Conservation (phyloP, 2,888 invertebrate species). For the Campoplex capitator region DNA sequence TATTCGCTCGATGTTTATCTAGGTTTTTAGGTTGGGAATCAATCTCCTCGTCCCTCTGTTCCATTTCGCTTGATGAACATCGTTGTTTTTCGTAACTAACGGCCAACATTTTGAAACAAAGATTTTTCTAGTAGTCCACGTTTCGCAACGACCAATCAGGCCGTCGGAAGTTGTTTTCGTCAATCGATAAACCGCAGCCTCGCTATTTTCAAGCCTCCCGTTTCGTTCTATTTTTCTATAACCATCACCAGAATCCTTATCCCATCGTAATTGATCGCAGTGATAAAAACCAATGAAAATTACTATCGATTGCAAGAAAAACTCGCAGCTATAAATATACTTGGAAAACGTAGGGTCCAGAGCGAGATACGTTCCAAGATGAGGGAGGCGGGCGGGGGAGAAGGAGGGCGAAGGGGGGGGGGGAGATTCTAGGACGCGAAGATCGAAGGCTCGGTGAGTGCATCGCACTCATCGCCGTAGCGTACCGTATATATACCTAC, state of each 20-base stretch:
- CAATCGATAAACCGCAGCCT: neutral
- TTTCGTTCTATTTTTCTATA: neutral
- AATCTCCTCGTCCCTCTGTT: neutral
- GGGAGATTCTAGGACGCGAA: conserved; percentile 49
- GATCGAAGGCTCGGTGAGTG: conserved; percentile 45
- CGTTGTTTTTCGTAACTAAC: neutral
- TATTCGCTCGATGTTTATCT: neutral
- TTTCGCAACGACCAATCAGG: neutral
- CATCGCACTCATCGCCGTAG: conserved; percentile 36
- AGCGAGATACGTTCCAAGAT: neutral
- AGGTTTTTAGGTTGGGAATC: neutral
- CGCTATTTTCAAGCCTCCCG: neutral
- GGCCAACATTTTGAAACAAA: neutral
- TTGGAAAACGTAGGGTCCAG: neutral
- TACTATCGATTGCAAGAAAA: neutral
- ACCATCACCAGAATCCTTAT: neutral
- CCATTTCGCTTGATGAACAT: neutral
- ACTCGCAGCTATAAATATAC: neutral
- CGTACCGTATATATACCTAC: conserved; percentile 2
- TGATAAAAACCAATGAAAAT: neutral
- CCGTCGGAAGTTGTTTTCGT: neutral
- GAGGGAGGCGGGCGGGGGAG: neutral
- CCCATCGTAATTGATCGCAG: neutral
- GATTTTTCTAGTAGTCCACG: neutral
- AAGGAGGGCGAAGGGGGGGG: neutral